A percentile compares a stretch with the other conserved stretches of the same genome.
phyloP scores from a whole-genome alignment of 1,140 invertebrate species.

The Hyposmocoma kahamanoa region DNA sequence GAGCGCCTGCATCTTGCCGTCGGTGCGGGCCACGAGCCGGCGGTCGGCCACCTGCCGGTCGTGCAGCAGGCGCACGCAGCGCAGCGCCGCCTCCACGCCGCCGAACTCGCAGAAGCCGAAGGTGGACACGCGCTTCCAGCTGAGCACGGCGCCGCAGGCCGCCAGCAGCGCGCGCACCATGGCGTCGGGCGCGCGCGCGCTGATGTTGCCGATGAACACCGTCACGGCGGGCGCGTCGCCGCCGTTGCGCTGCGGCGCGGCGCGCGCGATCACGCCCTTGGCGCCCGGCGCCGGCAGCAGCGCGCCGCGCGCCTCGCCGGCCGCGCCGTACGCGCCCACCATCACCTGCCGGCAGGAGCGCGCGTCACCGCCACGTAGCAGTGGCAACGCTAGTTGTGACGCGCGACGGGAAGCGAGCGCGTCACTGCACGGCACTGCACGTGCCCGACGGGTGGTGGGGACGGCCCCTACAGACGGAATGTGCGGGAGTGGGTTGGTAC shows the following conservation, averaged over 20 bases:
- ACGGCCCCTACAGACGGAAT: too few species aligned
- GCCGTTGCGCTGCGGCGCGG: constrained; percentile 44
- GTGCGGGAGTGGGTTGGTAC: too few species aligned
- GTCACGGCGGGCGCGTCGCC: constrained; percentile 91
- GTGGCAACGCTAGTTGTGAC: background rate
- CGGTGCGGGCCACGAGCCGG: constrained; percentile 96
- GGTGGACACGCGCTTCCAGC: constrained; percentile 98
- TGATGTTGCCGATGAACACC: constrained; percentile 98
- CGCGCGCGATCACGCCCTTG: constrained; percentile 56
- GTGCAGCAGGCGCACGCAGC: constrained; percentile 95
- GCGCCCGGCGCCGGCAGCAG: constrained; percentile 74
- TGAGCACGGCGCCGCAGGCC: constrained; percentile 93
- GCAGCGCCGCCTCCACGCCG: constrained; percentile 94
- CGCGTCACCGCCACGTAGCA: too few species aligned
- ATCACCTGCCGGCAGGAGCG: constrained; percentile 42
- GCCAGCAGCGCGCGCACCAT: constrained; percentile 95
- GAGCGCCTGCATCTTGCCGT: constrained; percentile 96
- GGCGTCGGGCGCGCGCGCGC: constrained; percentile 93
- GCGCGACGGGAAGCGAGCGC: background rate
- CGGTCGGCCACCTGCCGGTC: constrained; percentile 96
- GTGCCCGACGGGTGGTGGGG: too few species aligned
- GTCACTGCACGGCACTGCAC: background rate
- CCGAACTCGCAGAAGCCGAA: constrained; percentile 98
- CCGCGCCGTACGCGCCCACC: constrained; percentile 46
- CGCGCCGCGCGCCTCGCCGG: constrained; percentile 42